Conservation (phyloP, 92 coral and sea anemone species). For the Virgularia gustaviana region DNA sequence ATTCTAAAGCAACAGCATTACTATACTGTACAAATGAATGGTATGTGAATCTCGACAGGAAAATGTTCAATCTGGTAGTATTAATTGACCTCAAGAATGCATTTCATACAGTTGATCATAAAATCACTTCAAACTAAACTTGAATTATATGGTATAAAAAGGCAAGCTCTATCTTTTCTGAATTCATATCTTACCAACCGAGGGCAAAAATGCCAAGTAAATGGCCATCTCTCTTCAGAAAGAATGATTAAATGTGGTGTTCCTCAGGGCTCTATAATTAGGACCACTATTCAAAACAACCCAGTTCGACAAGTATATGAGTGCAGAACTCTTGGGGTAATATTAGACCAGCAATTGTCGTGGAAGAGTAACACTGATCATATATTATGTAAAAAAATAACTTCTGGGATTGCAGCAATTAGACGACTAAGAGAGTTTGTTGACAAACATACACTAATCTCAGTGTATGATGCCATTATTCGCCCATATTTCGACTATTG, state of each 20-base stretch:
- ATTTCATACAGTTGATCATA: conserved; percentile 41
- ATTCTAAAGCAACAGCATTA: conserved; percentile 38
- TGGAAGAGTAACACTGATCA: too few species aligned
- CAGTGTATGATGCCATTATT: too few species aligned
- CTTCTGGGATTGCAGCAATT: too few species aligned
- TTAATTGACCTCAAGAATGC: conserved; percentile 51
- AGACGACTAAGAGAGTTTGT: too few species aligned
- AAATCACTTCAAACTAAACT: conserved; percentile 4
- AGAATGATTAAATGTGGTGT: too few species aligned
- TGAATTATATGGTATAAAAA: conserved; percentile 36
- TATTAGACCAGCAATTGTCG: too few species aligned
- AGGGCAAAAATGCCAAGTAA: conserved; percentile 49
- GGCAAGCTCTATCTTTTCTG: conserved; percentile 34
- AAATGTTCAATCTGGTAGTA: conserved; percentile 48
- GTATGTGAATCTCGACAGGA: conserved; percentile 51
- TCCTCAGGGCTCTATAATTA: conserved; percentile 43
- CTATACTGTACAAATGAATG: conserved; percentile 40
- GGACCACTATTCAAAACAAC: conserved; percentile 43
- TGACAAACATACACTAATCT: too few species aligned
- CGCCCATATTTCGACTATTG: conserved; percentile 43
- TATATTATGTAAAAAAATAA: too few species aligned
- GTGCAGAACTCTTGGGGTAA: too few species aligned
- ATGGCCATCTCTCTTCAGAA: conserved; percentile 42
- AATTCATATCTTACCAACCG: conserved; percentile 51
- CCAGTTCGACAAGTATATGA: too few species aligned